Conservation (phyloP, 2,797 vertebrate species). For the Gephyroberyx darwinii region DNA sequence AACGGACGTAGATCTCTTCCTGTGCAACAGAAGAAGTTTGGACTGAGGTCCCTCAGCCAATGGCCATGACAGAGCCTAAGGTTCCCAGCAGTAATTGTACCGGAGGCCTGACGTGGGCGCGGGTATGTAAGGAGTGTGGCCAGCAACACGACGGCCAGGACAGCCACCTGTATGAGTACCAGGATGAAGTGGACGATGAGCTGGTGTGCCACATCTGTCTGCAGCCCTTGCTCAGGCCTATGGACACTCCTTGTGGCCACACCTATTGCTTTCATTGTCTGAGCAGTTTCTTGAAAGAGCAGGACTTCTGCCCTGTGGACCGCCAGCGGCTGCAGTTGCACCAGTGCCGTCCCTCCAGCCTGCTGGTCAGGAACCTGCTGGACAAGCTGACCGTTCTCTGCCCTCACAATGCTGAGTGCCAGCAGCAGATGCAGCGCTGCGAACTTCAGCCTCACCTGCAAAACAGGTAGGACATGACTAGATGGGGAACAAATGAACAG, state of each 20-base stretch:
- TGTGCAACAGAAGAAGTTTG: constrained; percentile 33
- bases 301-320: constrained; percentile 93
- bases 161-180: constrained; percentile 92
- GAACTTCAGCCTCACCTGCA: constrained; percentile 92
- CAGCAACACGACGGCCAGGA: constrained; percentile 87
- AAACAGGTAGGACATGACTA: constrained; percentile 83
- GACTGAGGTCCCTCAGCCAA: constrained; percentile 43
- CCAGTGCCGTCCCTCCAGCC: constrained; percentile 90
- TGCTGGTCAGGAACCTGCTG: constrained; percentile 91
- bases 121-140: constrained; percentile 90
- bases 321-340: constrained; percentile 88
- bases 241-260: constrained; percentile 95
- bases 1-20: constrained; percentile 12
- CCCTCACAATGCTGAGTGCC: constrained; percentile 85
- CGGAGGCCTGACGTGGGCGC: constrained; percentile 74
- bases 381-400: constrained; percentile 90
- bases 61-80: constrained; percentile 78
- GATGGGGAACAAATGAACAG: neutral
- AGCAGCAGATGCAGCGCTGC: constrained; percentile 89
- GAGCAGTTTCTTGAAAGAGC: constrained; percentile 91
- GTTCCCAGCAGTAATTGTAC: constrained; percentile 37
- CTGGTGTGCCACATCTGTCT: constrained; percentile 94
- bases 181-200: constrained; percentile 93
- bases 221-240: constrained; percentile 90
- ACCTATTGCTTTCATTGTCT: constrained; percentile 92